A percentile compares a stretch with the other conserved stretches of the same genome.
Conservation (phyloP, 2,113 vertebrate species). For the Scolopax mira region DNA sequence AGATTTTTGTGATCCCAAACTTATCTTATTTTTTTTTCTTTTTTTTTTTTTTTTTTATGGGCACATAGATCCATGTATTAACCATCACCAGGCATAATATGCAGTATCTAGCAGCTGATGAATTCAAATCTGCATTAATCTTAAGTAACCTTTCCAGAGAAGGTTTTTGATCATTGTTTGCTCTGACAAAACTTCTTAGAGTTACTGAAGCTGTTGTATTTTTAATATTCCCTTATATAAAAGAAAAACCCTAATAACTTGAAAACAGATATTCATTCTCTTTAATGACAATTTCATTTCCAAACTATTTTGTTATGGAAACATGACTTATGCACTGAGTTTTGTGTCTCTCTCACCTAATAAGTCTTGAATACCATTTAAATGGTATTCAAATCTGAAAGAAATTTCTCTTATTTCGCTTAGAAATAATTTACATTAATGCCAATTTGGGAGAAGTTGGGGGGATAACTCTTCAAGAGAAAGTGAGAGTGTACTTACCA, state of each 20-base stretch:
- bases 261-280: not conserved
- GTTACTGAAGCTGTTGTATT: not conserved
- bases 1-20: not conserved
- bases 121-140: not conserved
- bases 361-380: not conserved
- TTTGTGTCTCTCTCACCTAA: not conserved
- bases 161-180: not conserved
- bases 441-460: not conserved
- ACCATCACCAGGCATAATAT: not conserved
- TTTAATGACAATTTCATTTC: not conserved
- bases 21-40: no score
- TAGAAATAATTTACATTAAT: not conserved
- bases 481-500: not conserved
- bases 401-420: not conserved
- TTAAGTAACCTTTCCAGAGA: not conserved
- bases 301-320: not conserved
- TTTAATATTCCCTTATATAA: not conserved
- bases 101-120: not conserved
- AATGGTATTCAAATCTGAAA: not conserved
- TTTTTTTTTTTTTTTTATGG: not conserved
- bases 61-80: not conserved
- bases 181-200: not conserved
- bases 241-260: not conserved
- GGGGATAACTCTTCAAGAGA: not conserved
- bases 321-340: not conserved